These are phyloP conservation scores for Pelosia muscerda DNA, from an alignment of 2,888 invertebrate genomes.

Conservation along the genomic window DNA sequence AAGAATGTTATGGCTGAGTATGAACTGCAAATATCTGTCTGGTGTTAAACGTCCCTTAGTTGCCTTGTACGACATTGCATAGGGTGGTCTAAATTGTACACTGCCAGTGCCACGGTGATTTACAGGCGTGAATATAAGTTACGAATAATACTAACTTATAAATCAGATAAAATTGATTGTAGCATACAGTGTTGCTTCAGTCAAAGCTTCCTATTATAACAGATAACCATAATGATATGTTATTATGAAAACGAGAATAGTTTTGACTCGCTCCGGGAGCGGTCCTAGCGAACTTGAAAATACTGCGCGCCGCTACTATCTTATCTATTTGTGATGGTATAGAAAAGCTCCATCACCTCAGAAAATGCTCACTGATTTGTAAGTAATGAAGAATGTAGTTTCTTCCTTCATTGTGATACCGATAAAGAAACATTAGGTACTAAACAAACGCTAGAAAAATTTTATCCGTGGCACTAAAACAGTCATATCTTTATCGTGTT, in stretches of 20 bases:
- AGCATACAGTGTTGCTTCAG: not conserved
- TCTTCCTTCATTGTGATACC: not conserved
- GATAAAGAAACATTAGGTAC: conserved; percentile 47
- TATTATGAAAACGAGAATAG: not conserved
- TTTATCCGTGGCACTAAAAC: conserved; percentile 66
- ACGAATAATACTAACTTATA: no score
- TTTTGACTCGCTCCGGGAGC: not conserved
- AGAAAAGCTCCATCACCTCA: not conserved
- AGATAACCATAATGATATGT: not conserved
- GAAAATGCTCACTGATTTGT: not conserved
- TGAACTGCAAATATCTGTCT: no score
- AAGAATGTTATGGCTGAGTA: no score
- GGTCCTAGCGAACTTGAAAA: not conserved
- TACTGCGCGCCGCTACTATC: not conserved
- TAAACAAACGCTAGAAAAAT: conserved; percentile 59
- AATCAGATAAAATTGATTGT: no score
- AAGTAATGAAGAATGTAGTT: not conserved
- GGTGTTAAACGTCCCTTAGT: no score
- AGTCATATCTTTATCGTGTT: conserved; percentile 82
- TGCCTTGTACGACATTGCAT: no score
- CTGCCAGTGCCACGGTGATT: no score
- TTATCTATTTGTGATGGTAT: not conserved
- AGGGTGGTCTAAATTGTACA: no score
- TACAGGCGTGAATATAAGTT: no score
- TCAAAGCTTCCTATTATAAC: not conserved